Evolutionary conservation across 2,888 invertebrate genomes (phyloP), one percentile per base, ranked within the genome.

Genomic region (Limnephilus marmoratus): DNA sequence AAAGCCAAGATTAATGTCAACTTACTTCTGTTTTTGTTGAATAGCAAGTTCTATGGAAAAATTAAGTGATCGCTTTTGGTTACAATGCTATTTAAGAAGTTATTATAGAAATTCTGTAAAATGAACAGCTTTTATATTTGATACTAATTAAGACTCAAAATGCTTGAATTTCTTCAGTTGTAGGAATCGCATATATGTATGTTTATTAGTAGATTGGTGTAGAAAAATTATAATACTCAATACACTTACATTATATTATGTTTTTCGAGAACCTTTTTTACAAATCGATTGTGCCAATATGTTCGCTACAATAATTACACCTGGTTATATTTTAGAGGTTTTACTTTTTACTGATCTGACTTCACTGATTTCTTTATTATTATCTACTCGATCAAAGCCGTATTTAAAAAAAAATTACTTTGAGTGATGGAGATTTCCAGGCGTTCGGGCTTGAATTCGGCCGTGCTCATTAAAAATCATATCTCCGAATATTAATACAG

Each of bases 1-100:
- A 97, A 97, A 95, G 98, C 98, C 37, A 97, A 97, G 95, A 97
- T 98, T 94, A 98, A 98, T 94, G 97, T 98, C 31, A 98, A 98
- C 95, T 96, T 98, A 85, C 96, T 98, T 85, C 96, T 98, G 94
- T 97, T 97, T 94, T 96, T 98, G 93, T 95, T 98, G 68, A 98
- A 98, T 95, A 97, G 97, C 94, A 98, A 98, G 95, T 98, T 98
- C 95, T 98, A 98, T 94, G 97, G 97, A 93, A 97, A 97, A 94
- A 90, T 85, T 82, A 90, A 87, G 81, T 85, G 81, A 31, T 49
- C 24, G 11, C 18, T 18, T 68, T 15, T 68, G 53, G 18, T 68
- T 24, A 24, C 18, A 68, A 34, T 85, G 11, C n/a, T 68, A 80
- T 37, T 34, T 31, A 45, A 45, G 12, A 31, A 82, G 15, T 18